Base-by-base conservation (phyloP, 2,888 invertebrate species). In the Palloptera scutellata region DNA sequence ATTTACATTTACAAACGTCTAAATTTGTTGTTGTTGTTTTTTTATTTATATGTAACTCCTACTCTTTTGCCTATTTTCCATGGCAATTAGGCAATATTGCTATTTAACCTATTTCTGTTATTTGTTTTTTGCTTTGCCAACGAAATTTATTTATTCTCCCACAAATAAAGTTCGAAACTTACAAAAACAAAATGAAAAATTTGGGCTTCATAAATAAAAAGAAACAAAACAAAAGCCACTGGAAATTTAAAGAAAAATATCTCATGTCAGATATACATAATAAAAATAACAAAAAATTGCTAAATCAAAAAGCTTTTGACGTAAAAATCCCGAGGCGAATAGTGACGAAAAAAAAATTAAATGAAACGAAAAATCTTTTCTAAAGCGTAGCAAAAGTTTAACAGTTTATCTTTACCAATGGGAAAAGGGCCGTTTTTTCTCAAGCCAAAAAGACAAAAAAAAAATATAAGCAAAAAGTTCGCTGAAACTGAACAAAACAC, bases 131-230 rank as follows among this genome's bases (percentile, higher is more conserved):
- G 65, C 59, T 64, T 70, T 70, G 63, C 61, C 60, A 65, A n/a
- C n/a, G 43, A 68, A 64, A 66, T 64, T 68, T 68, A 68, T 68
- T 66, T 64, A 64, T 43, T 63, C 70, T 68, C 65, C 70, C 66
- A 68, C 68, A 70, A 68, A 65, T 65, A 66, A 66, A 66, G 41
- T 30, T 30, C 30, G 6, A 30, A 30, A 30, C 30, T 30, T 6
- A 30, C 30, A 30, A 30, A 30, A 30, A 6, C 30, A 30, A 30
- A 30, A 30, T 30, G 30, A 41, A 48, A n/a, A 4, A 30, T 30
- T 30, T 30, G 30, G 30, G 30, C 30, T 30, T 30, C 30, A 30
- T 30, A 30, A 30, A 30, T 30, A 30, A 30, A 30, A 30, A n/a
- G n/a, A n/a, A 66, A 67, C 55, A n/a, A 5, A 20, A 62, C 2